phyloP scores from a whole-genome alignment of 1,140 invertebrate genomes.

The Pectinophora gossypiella region DNA sequence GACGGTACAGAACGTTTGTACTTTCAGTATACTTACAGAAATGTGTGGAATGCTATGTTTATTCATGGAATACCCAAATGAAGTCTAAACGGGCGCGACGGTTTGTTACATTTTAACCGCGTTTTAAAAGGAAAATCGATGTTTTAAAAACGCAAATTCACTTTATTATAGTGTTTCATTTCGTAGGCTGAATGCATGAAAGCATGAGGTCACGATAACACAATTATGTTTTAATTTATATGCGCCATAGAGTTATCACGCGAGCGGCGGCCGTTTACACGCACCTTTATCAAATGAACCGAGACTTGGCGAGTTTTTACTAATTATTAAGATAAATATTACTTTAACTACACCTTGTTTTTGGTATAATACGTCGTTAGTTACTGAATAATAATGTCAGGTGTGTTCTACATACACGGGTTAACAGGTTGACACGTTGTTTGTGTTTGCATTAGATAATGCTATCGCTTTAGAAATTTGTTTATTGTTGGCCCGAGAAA shows the following conservation, averaged over 20 bases:
- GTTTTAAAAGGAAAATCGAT: slow-evolving; percentile 12
- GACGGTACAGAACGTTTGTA: too few relatives aligned
- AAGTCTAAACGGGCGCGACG: too few relatives aligned
- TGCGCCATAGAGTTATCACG: slow-evolving; percentile 53
- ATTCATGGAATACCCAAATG: too few relatives aligned
- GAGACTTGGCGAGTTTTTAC: slow-evolving; percentile 55
- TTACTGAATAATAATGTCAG: slow-evolving; percentile 11
- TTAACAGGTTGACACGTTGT: background rate
- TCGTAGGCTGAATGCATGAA: slow-evolving; percentile 33
- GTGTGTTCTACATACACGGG: slow-evolving; percentile 9
- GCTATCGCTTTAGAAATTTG: too few relatives aligned
- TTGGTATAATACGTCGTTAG: slow-evolving; percentile 41
- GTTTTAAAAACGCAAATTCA: slow-evolving; percentile 12
- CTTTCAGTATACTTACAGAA: too few relatives aligned
- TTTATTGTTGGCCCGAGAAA: too few relatives aligned
- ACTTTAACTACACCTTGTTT: slow-evolving; percentile 59
- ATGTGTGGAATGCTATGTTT: too few relatives aligned
- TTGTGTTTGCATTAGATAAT: background rate
- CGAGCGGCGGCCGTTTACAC: slow-evolving; percentile 44
- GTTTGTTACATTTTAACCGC: slow-evolving; percentile 7
- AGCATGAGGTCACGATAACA: slow-evolving; percentile 68
- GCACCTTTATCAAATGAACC: slow-evolving; percentile 62
- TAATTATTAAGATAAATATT: slow-evolving; percentile 73
- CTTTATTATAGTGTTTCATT: slow-evolving; percentile 14
- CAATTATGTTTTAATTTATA: slow-evolving; percentile 75